Percentiles rank a stretch among this genome's conserved stretches.
Evolutionary conservation across 35 echinoderm and acorn worm species (phyloP).

Genomic region (Strongylocentrotus purpuratus): DNA sequence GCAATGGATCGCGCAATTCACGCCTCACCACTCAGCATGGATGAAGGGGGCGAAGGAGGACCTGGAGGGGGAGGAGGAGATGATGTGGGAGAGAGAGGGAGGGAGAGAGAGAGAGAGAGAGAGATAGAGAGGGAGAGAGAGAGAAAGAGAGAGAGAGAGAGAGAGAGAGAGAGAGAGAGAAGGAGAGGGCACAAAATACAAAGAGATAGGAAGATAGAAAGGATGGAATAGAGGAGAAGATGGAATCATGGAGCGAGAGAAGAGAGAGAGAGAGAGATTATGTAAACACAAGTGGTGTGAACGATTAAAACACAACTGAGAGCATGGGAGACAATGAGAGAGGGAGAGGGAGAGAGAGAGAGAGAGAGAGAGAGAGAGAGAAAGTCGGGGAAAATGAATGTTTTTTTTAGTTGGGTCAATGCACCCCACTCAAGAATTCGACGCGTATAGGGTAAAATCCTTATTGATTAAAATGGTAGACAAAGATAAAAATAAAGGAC

Average conservation of each 20-base stretch:
- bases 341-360: background rate
- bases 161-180: background rate
- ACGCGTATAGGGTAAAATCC: background rate
- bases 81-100: background rate
- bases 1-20: slow-evolving; percentile 23
- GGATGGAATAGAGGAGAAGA: background rate
- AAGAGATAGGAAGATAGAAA: background rate
- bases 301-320: too few species aligned
- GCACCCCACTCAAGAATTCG: background rate
- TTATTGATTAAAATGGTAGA: background rate
- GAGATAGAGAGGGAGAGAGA: too few species aligned
- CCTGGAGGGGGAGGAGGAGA: background rate
- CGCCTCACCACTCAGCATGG: background rate
- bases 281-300: too few species aligned
- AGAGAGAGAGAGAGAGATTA: too few species aligned
- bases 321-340: too few species aligned
- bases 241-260: background rate
- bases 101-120: background rate
- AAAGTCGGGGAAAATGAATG: background rate
- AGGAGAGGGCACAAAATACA: too few species aligned
- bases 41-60: background rate
- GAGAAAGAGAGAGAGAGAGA: too few species aligned
- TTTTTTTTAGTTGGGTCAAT: background rate
- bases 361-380: background rate
- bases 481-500: background rate